phyloP scores from a whole-genome alignment of 2,113 vertebrate genomes.

The Catharus fuscescens region DNA sequence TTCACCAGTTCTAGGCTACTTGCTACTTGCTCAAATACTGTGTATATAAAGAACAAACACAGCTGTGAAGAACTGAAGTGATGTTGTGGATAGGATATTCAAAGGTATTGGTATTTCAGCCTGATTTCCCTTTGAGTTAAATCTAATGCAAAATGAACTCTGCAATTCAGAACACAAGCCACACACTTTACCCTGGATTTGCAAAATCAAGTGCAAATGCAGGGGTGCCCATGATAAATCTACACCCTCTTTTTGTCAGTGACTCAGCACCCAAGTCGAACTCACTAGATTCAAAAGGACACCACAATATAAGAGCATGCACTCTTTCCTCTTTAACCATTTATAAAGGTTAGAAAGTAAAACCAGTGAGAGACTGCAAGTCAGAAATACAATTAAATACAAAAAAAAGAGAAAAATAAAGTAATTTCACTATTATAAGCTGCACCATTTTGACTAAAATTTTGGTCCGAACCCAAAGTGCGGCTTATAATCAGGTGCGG shows the following conservation, averaged over 20 bases:
- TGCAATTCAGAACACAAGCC: not conserved
- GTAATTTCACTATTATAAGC: too few relatives aligned
- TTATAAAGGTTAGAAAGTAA: too few relatives aligned
- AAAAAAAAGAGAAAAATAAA: too few relatives aligned
- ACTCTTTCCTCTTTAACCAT: not conserved
- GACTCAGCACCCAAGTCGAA: not conserved
- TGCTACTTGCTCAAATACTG: not conserved
- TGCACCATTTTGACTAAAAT: too few relatives aligned
- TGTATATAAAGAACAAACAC: not conserved
- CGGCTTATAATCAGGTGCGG: too few relatives aligned
- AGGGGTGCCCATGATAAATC: not conserved
- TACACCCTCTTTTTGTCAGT: not conserved
- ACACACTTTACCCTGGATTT: not conserved
- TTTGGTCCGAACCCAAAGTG: too few relatives aligned
- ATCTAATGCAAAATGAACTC: not conserved
- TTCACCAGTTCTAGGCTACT: not conserved
- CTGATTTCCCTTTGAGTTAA: not conserved
- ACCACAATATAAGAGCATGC: not conserved
- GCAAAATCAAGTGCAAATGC: not conserved
- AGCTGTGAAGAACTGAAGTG: not conserved
- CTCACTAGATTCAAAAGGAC: not conserved
- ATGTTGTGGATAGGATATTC: not conserved
- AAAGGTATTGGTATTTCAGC: not conserved
- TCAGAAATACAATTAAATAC: too few relatives aligned
- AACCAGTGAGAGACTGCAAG: too few relatives aligned